Base-by-base conservation (phyloP, 2,113 vertebrate species). In the Corythoichthys haematopterus region DNA sequence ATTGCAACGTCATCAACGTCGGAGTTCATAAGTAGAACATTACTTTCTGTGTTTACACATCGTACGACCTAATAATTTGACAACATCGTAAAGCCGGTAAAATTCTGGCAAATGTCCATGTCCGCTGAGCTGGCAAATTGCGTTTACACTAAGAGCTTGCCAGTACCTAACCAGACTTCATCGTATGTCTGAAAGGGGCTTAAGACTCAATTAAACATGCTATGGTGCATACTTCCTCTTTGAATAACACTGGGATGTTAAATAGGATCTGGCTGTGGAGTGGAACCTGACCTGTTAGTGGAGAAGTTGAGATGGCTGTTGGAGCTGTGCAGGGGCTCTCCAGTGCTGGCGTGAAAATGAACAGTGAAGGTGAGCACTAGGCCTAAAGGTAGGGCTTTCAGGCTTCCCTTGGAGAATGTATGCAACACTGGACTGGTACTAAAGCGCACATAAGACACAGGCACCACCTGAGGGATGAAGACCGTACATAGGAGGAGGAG, bases 301-400 rank as follows among this genome's bases (percentile, higher is more conserved):
- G 93, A 92, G 69, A 95, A 95, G 38, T 75, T 92, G 62, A 98
- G 92, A 28, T 90, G 69, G 0, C 93, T 93, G 78, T 85, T 95
- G 79, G 97, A 93, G 1, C 94, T 91, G 58, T 99, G 94, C 37
- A 99, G 93, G 59, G 75, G 48, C 14, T 97, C 94, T 40, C 97
- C 97, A 0, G 93, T 96, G 85, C 89, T 90, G 86, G 95, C 94
- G 0, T 99, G 97, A 75, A 95, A 96, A 75, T 96, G 92, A 63
- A 94, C 92, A 0, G 86, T 91, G 75, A 99, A 94, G 65, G 92
- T 94, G 68, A 97, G 74, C 0, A 94, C 91, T 33, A 90, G 78
- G 15, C 96, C 97, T 83, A 99, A 76, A 0, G 97, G 97, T 45
- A 99, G 82, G 68, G 94, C 91, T 1, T 74, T 56, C 65, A 94